Evolutionary conservation across 2,888 invertebrate genomes (phyloP).

Genomic region (Hipparchia sbordonii): DNA sequence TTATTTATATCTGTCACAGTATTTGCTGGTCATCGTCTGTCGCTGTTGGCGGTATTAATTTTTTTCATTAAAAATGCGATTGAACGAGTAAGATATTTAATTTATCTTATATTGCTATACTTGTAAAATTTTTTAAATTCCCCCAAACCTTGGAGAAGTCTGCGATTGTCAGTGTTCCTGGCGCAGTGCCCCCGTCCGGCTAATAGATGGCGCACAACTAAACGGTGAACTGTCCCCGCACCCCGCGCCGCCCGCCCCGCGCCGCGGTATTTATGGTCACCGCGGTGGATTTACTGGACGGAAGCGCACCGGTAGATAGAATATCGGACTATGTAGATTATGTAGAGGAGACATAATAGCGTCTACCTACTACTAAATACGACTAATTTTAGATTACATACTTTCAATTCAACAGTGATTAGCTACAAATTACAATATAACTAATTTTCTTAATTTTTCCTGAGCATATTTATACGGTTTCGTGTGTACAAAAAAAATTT

Average conservation of each 20-base stretch:
- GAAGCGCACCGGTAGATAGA: slow-evolving; percentile 33
- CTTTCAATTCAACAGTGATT: too few relatives aligned
- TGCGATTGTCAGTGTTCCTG: slow-evolving; percentile 13
- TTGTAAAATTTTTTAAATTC: background rate
- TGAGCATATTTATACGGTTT: too few relatives aligned
- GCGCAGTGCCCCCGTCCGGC: background rate
- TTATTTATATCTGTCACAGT: too few relatives aligned
- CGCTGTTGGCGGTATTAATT: too few relatives aligned
- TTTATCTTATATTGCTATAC: too few relatives aligned
- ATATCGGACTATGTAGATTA: slow-evolving; percentile 25
- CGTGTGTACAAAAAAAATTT: too few relatives aligned
- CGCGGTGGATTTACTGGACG: slow-evolving; percentile 55
- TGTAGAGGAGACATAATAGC: background rate
- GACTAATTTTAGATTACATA: too few relatives aligned
- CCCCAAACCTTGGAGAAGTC: slow-evolving; percentile 15
- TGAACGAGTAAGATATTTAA: too few relatives aligned
- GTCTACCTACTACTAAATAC: too few relatives aligned
- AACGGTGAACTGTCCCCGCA: slow-evolving; percentile 53
- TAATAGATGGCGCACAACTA: slow-evolving; percentile 57
- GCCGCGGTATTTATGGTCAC: slow-evolving; percentile 59
- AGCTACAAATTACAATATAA: too few relatives aligned
- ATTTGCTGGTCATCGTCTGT: too few relatives aligned
- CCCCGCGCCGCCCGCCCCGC: slow-evolving; percentile 11
- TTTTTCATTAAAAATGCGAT: background rate
- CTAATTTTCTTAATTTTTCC: too few relatives aligned